Evolutionary conservation across 2,888 invertebrate genomes (phyloP).

Genomic region (Neoascia interrupta): DNA sequence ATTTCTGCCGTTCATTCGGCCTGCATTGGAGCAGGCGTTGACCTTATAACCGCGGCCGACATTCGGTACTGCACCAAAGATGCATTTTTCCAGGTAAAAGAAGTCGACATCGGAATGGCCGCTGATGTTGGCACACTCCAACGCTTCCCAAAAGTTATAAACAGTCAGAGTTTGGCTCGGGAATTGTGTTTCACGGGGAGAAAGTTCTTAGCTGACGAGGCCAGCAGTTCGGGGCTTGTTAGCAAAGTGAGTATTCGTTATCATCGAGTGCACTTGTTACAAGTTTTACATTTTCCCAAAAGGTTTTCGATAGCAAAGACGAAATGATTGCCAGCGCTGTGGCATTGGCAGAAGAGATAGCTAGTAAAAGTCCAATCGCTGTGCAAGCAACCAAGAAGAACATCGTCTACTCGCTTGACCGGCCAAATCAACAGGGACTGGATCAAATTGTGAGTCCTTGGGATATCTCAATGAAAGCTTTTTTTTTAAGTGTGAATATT

Average conservation of each 20-base stretch:
- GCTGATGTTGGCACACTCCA: conserved; percentile 98
- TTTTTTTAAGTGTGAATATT: no score
- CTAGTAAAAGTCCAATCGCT: conserved; percentile 95
- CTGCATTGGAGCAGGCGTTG: conserved; percentile 95
- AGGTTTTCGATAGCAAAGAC: conserved; percentile 77
- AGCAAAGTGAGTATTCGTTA: no score
- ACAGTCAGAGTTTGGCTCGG: conserved; percentile 91
- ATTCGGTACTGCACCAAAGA: conserved; percentile 94
- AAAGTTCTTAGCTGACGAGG: conserved; percentile 90
- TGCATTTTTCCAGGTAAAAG: conserved; percentile 94
- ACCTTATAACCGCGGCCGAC: conserved; percentile 93
- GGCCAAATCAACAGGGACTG: conserved; percentile 92
- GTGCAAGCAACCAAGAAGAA: conserved; percentile 94
- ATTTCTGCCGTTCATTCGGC: conserved; percentile 92
- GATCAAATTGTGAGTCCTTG: conserved; percentile 90
- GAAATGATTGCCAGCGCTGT: conserved; percentile 86
- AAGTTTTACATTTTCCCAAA: no score
- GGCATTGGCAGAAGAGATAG: conserved; percentile 88
- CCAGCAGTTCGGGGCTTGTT: conserved; percentile 90
- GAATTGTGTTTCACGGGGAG: conserved; percentile 94
- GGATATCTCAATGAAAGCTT: background rate
- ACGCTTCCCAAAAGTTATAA: conserved; percentile 92
- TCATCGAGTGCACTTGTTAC: no score
- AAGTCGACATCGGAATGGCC: conserved; percentile 92
- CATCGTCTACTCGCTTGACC: conserved; percentile 92